A percentile compares a stretch with the other conserved stretches of the same genome.
Conservation (phyloP, 2,113 vertebrate genomes). For the Lepidothrix coronata region DNA sequence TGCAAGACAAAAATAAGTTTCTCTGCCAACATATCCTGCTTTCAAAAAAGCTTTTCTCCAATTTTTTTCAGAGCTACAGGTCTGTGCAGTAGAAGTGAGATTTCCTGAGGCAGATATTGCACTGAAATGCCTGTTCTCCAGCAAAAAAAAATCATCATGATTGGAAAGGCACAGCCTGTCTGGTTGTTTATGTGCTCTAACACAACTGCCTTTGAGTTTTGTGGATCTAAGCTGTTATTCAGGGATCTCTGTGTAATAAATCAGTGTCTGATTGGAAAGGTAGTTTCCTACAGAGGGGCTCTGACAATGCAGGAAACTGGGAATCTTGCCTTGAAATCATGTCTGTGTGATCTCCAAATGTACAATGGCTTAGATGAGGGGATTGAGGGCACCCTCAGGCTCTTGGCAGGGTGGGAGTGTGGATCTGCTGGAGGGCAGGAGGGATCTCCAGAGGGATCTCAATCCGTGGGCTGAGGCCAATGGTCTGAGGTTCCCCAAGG, state of each 20-base stretch:
- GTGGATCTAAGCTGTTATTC: not conserved
- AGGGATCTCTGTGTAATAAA: not conserved
- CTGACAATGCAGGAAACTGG: not conserved
- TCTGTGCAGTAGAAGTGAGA: not conserved
- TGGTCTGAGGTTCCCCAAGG: not conserved
- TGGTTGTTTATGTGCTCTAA: not conserved
- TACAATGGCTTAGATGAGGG: not conserved
- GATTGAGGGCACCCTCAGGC: not conserved
- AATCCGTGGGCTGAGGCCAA: not conserved
- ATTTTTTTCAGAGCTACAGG: not conserved
- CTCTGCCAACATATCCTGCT: not conserved
- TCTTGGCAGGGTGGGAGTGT: not conserved
- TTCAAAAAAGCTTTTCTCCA: not conserved
- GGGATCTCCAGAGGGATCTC: not conserved
- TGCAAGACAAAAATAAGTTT: not conserved
- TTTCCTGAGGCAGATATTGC: not conserved
- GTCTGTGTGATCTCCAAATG: not conserved
- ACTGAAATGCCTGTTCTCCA: not conserved
- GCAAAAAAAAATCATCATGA: not conserved
- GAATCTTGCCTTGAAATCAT: not conserved
- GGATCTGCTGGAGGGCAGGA: not conserved
- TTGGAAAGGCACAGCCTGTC: not conserved
- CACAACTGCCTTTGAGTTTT: not conserved
- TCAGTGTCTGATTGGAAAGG: not conserved
- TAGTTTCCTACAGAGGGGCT: not conserved